phyloP scores from a whole-genome alignment of 2,797 vertebrate species.

The Miichthys miiuy region DNA sequence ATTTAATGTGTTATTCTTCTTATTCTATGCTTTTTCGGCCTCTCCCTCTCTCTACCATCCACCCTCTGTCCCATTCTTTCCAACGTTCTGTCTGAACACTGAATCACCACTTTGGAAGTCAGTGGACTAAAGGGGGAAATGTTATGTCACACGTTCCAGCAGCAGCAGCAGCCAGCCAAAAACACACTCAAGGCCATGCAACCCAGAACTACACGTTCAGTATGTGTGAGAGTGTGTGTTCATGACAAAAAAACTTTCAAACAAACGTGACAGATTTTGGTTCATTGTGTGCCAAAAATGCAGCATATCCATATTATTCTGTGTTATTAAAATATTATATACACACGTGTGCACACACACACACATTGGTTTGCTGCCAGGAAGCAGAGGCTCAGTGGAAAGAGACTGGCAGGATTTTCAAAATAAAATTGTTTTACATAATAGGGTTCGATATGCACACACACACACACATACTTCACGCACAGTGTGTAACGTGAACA shows the following conservation, averaged over 20 bases:
- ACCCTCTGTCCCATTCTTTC: conserved; percentile 38
- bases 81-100: conserved; percentile 40
- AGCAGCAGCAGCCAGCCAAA: conserved; percentile 56
- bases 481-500: conserved; percentile 5
- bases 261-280: neutral
- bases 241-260: neutral
- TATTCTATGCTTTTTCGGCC: neutral
- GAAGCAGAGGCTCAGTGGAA: conserved; percentile 50
- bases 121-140: conserved; percentile 72
- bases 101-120: conserved; percentile 67
- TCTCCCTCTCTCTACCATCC: conserved; percentile 14
- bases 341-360: neutral
- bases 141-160: conserved; percentile 69
- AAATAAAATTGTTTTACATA: conserved; percentile 52
- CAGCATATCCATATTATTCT: conserved; percentile 4
- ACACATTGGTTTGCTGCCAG: conserved; percentile 33
- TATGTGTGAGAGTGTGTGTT: conserved; percentile 9
- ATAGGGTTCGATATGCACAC: conserved; percentile 27
- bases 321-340: neutral
- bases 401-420: conserved; percentile 48
- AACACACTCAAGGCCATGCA: conserved; percentile 40
- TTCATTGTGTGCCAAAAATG: neutral
- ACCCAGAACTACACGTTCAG: neutral
- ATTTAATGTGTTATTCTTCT: conserved; percentile 5
- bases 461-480: neutral